Conservation (phyloP, 2,888 invertebrate species). For the Embidobia sp. region DNA sequence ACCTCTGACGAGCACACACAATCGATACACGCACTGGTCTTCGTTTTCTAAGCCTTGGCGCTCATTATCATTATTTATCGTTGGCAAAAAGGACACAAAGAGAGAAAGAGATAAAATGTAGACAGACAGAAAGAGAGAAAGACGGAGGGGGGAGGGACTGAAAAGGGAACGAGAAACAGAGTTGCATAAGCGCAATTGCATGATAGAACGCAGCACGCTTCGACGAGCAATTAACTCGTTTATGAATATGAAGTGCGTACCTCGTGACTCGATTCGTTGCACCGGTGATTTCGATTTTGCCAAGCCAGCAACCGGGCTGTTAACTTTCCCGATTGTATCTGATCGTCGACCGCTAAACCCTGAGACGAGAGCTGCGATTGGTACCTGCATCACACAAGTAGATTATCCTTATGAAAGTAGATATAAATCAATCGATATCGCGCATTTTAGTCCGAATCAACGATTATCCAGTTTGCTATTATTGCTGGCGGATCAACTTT, state of each 20-base stretch:
- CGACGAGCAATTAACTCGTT: constrained; percentile 51
- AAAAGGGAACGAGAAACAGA: constrained; percentile 8
- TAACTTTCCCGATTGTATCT: constrained; percentile 75
- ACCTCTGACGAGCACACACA: constrained; percentile 19
- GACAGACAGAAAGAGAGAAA: background rate
- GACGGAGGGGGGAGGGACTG: background rate
- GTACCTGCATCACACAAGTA: constrained; percentile 64
- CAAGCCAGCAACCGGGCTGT: constrained; percentile 76
- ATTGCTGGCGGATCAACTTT: too few relatives aligned
- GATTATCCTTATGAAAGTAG: background rate
- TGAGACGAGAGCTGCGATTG: constrained; percentile 66
- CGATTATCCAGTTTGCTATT: too few relatives aligned
- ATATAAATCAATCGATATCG: background rate
- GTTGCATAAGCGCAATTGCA: constrained; percentile 38
- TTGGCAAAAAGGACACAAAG: background rate
- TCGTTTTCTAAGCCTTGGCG: too few relatives aligned
- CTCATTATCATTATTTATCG: constrained; percentile 26
- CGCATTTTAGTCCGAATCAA: too few relatives aligned
- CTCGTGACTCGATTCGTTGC: constrained; percentile 59
- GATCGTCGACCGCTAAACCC: constrained; percentile 66
- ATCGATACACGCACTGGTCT: too few relatives aligned
- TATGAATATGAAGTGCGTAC: constrained; percentile 50
- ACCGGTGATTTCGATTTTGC: constrained; percentile 71
- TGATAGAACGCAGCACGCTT: constrained; percentile 35
- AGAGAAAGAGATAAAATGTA: background rate